Base-by-base conservation (phyloP, 2,797 vertebrate genomes). In the Cossypha heuglini region DNA sequence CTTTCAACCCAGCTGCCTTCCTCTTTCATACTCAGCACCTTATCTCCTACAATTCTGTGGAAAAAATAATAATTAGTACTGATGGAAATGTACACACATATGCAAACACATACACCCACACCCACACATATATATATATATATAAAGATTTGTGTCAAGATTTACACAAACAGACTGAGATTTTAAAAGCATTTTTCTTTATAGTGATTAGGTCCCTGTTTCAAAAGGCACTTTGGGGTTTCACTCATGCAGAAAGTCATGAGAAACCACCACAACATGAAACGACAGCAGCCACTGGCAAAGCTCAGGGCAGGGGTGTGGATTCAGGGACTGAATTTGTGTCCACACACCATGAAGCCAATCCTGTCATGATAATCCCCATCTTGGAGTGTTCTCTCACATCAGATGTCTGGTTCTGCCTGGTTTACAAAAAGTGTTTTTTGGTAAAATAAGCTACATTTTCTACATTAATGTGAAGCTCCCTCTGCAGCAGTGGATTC, bases 191-290 rank as follows among this genome's bases (percentile, higher is more conserved):
- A 25, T 35, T 78, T 68, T 64, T 10, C 49, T 86, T 78, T 52
- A 18, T 4, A n/a, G 8, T 2, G 33, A 10, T 55, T 38, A 75
- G 8, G 3, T 63, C 37, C 10, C 26, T 55, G 22, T 74, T 61
- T 75, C 54, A 72, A 78, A 75, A 66, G 18, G 12, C 16, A 16
- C 17, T 85, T 58, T 18, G 31, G 25, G 10, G 5, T 85, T 28
- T 69, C 26, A 5, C 5, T 79, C 5, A 0, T 22, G 33, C 29
- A 61, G 54, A 40, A 72, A 14, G 9, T 25, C 29, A 5, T 0
- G 3, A 61, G 29, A 57, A 80, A 16, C 13, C 37, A 74, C 16
- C 6, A 8, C 14, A 74, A 5, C 6, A 29, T 43, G 73, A 69
- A 86, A 40, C 0, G 0, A 28, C 31, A 63, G 20, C 33, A 66